Evolutionary conservation across 2,797 vertebrate species (phyloP).

Genomic region (Numenius phaeopus): DNA sequence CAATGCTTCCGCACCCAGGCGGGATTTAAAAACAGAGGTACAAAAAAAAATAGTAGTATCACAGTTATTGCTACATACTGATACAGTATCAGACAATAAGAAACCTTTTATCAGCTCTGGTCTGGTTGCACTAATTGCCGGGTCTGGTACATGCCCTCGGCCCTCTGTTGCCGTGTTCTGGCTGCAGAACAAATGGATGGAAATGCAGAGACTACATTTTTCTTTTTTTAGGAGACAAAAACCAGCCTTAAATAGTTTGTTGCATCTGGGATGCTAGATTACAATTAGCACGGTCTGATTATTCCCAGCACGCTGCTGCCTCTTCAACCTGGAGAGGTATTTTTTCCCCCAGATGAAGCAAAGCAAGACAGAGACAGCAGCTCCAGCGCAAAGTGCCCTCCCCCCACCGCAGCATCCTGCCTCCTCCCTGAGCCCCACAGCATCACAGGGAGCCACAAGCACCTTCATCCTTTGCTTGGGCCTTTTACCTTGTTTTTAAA

Average conservation of each 20-base stretch:
- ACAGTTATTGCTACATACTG: conserved; percentile 64
- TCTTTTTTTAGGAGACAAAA: not conserved
- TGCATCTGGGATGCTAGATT: not conserved
- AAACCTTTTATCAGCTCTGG: not conserved
- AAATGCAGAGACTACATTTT: not conserved
- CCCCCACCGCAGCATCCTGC: rapidly evolving
- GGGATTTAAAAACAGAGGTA: not conserved
- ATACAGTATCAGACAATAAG: conserved; percentile 36
- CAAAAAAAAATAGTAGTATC: conserved; percentile 7
- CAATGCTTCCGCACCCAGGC: rapidly evolving
- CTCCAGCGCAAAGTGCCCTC: not conserved
- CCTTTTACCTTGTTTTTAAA: not conserved
- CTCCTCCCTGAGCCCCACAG: not conserved
- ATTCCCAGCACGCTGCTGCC: not conserved
- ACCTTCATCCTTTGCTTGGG: not conserved
- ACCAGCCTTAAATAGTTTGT: not conserved
- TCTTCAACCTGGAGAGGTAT: not conserved
- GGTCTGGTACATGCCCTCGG: not conserved
- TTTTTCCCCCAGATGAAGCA: not conserved
- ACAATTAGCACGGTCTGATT: not conserved
- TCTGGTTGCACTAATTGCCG: not conserved
- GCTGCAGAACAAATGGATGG: not conserved
- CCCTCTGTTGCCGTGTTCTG: not conserved
- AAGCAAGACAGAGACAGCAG: not conserved
- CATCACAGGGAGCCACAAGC: not conserved